Evolutionary conservation across 2,797 vertebrate species (phyloP), one percentile per base, ranked within the genome.

Genomic region (Manis crassicaudata): DNA sequence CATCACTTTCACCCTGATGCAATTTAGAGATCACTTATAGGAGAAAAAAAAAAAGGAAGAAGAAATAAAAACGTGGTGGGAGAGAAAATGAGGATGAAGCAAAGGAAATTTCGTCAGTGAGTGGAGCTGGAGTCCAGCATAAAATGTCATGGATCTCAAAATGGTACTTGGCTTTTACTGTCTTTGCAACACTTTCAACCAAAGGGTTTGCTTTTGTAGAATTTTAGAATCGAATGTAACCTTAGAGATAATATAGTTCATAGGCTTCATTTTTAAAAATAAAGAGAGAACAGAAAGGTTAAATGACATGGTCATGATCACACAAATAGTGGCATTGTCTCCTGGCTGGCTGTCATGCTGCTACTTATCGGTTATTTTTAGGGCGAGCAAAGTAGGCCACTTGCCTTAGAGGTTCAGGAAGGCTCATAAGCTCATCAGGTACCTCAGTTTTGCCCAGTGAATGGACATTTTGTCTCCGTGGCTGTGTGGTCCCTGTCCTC

Each of bases 321-420:
- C 95, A 94, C 82, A 25, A 94, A 86, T 70, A 93, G 80, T 94
- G 87, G 90, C 73, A 94, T 97, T 96, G 90, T 97, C 85, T 88
- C 46, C 77, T 4, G 17, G 40, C 73, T 63, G 83, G 96, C 92
- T 52, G 81, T 65, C 56, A 62, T 46, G 91, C 75, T 89, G 92
- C 80, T 83, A n/a, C 63, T 82, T 63, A 60, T 96, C 93, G 95
- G 96, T 97, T 97, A 97, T 97, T 98, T 97, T 97, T 96, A 95
- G 97, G 89, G 37, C 84, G 89, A 95, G 60, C 75, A 92, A 95
- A 98, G 85, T 96, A 97, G 96, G 97, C 76, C 95, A 80, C 88
- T 96, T 89, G 86, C 93, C 25, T 94, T 79, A 12, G 92, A 86
- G 83, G 80, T 70, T 89, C 75, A 52, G 88, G 65, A 95, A 88